These are phyloP conservation scores for Drosophila ezoana DNA, from an alignment of 2,888 invertebrate genomes.

Conservation along the genomic window DNA sequence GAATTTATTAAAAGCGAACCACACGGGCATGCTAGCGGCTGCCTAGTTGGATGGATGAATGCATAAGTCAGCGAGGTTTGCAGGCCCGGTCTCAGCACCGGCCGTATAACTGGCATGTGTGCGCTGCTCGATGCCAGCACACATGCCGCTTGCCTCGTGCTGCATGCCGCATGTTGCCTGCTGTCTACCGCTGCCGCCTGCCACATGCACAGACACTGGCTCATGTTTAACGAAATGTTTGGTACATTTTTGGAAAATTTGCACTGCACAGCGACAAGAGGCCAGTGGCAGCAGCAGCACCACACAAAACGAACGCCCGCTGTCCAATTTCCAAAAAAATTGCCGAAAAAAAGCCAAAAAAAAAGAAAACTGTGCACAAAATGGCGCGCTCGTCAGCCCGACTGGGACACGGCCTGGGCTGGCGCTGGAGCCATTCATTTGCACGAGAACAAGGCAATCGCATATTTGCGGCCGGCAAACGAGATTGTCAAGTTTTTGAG, in stretches of 20 bases:
- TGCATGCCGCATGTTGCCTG: conserved; percentile 32
- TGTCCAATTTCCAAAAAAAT: conserved; percentile 21
- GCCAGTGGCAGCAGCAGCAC: conserved; percentile 17
- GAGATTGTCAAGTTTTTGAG: conserved; percentile 78
- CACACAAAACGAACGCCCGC: conserved; percentile 30
- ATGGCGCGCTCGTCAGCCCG: conserved; percentile 56
- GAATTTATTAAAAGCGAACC: conserved; percentile 86
- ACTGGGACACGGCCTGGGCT: conserved; percentile 19
- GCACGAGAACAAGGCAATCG: conserved; percentile 77
- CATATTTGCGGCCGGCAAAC: conserved; percentile 76
- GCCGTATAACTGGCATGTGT: conserved; percentile 15
- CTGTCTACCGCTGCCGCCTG: conserved; percentile 28
- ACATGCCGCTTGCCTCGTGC: conserved; percentile 38
- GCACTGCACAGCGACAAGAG: conserved; percentile 56
- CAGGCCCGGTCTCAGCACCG: conserved; percentile 16
- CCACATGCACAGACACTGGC: conserved; percentile 29
- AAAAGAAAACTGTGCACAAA: conserved; percentile 52
- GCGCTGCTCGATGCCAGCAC: conserved; percentile 30
- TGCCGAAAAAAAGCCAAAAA: conserved; percentile 9
- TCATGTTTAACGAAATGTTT: conserved; percentile 72
- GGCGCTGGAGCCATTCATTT: conserved; percentile 67
- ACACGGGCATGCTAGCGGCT: conserved; percentile 57
- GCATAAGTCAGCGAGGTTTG: conserved; percentile 73
- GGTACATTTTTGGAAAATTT: conserved; percentile 75
- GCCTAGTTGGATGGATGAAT: conserved; percentile 73